Percentiles rank a stretch among this genome's conserved stretches.
These are phyloP conservation scores for Galbula dea DNA, from an alignment of 2,113 vertebrate genomes.

Conservation along the genomic window DNA sequence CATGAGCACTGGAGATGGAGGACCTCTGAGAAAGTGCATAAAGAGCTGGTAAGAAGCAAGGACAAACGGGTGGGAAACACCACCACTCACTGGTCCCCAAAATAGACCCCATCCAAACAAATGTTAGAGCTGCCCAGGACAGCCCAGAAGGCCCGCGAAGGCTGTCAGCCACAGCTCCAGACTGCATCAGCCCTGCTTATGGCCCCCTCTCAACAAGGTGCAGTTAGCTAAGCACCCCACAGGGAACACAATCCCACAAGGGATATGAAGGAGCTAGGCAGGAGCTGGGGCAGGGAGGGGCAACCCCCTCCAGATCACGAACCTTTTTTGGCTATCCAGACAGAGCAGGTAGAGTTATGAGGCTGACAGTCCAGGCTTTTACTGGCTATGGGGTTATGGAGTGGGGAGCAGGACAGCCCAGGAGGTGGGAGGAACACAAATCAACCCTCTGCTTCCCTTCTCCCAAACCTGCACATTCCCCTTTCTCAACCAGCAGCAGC, in stretches of 20 bases:
- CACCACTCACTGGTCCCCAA: neutral
- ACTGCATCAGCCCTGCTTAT: neutral
- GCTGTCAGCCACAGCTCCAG: neutral
- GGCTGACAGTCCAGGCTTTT: neutral
- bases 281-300: neutral
- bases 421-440: neutral
- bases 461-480: neutral
- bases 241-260: neutral
- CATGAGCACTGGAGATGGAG: neutral
- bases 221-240: neutral
- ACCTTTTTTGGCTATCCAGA: neutral
- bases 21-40: neutral
- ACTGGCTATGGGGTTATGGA: neutral
- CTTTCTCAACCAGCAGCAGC: neutral
- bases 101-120: neutral
- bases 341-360: neutral
- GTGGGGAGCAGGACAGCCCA: neutral
- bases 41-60: neutral
- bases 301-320: neutral
- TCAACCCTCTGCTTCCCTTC: rapidly evolving
- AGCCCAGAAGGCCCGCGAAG: too few species aligned
- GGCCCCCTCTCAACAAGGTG: neutral
- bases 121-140: neutral
- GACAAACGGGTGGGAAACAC: rapidly evolving
- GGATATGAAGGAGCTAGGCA: neutral